Evolutionary conservation across 2,888 invertebrate species (phyloP), one percentile per base, ranked within the genome.

Genomic region (Sisyra terminalis): DNA sequence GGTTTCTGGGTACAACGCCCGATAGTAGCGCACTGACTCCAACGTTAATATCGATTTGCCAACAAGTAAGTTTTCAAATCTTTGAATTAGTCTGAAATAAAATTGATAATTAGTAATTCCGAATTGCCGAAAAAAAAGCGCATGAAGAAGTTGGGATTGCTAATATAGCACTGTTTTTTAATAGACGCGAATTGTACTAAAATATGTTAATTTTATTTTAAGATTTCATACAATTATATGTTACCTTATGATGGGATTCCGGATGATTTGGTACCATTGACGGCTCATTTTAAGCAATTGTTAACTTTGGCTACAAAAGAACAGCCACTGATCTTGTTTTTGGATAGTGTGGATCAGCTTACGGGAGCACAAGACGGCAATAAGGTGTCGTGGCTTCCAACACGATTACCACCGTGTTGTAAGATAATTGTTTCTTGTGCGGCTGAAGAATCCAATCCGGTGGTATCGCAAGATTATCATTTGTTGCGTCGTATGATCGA

Each of bases 321-420:
- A 51, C 87, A 89, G 54, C 94, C 96, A 0, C 66, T 97, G 36
- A 71, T 93, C 0, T 67, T 98, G 35, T 93, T 92, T 59, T 65
- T 98, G 53, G 97, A 98, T 61, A 94, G 94, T 0, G 87, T 98
- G 1, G 97, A 98, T 66, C 94, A 97, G 61, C 68, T 98, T 39
- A 94, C 93, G 5, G 90, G 89, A 0, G 83, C 89, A 0, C 90
- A 92, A 51, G 89, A 89, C 53, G 87, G 92, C 17, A 94, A 93
- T 54, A 90, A 93, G 62, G 79, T 97, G 29, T 88, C 94, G 0
- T 97, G 96, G 96, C 65, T 97, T 51, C 96, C 97, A 0, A 87
- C 90, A 0, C 70, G 87, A 48, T 65, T 98, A 29, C 96, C 97
- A 0, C 71, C 74, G 1, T 68, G 88, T 63, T 92, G 90, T 57